Evolutionary conservation across 1,140 invertebrate genomes (phyloP).

Genomic region (Penaeus vannamei): DNA sequence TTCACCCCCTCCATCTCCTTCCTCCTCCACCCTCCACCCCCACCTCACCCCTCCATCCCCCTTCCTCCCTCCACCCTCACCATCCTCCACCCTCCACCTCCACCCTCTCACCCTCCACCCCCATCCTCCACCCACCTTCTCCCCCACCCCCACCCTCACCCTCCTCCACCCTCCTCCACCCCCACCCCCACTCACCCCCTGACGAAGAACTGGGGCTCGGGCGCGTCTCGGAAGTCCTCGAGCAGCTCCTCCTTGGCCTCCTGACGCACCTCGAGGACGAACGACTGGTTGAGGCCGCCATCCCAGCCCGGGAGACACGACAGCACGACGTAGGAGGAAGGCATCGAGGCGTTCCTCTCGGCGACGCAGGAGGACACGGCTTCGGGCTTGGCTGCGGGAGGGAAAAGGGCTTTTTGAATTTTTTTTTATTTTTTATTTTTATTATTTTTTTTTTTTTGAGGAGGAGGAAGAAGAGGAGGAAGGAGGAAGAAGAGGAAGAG

Average conservation of each 20-base stretch:
- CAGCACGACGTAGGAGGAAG: conserved; percentile 81
- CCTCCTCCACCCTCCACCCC: too few relatives aligned
- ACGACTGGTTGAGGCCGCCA: conserved; percentile 85
- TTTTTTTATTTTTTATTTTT: background rate
- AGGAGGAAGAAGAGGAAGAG: too few relatives aligned
- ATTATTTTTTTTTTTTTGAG: too few relatives aligned
- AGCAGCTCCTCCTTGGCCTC: conserved; percentile 52
- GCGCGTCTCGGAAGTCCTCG: conserved; percentile 49
- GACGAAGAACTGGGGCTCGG: conserved; percentile 76
- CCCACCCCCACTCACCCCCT: too few relatives aligned
- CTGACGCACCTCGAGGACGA: conserved; percentile 81
- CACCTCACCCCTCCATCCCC: too few relatives aligned
- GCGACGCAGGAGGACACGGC: conserved; percentile 87
- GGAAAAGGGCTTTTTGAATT: background rate
- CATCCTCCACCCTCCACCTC: background rate
- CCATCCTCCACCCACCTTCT: too few relatives aligned
- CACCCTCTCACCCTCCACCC: too few relatives aligned
- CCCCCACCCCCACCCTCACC: too few relatives aligned
- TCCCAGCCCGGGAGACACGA: conserved; percentile 84
- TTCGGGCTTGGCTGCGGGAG: conserved; percentile 82
- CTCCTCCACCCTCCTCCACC: too few relatives aligned
- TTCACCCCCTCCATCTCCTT: too few relatives aligned
- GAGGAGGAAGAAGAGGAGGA: too few relatives aligned
- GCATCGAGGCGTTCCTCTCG: conserved; percentile 79
- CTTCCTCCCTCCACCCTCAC: too few relatives aligned